Evolutionary conservation across 2,113 vertebrate genomes (phyloP), one percentile per base, ranked within the genome.

Genomic region (Pardalotus punctatus): DNA sequence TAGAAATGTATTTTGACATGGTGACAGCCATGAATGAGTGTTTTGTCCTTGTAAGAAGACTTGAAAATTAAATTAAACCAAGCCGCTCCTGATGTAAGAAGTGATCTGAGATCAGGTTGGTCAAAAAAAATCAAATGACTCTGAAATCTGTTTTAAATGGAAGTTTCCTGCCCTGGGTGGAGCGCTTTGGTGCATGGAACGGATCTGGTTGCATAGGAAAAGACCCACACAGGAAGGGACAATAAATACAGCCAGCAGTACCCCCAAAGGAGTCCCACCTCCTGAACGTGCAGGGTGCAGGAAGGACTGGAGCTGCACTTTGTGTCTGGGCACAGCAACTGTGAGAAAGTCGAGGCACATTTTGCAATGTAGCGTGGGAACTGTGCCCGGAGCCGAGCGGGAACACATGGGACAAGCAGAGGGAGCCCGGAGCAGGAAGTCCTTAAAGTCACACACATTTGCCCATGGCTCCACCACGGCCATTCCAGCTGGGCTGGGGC

Each of bases 281-380:
- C 93, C 80, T 58, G 87, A 12, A 2, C 82, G 61, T 66, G 58
- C 78, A 70, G 92, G 82, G 76, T 40, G 85, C 78, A 90, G 91
- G 81, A 65, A 66, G 69, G 65, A 5, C 70, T 15, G 43, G 38
- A 58, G 81, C 92, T 88, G 40, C 91, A 60, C 60, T 66, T 38
- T 56, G 87, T 28, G 80, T 72, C 71, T 16, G 35, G 73, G 67
- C 94, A 92, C 28, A 69, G 86, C 82, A 4, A 8, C 89, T 93
- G 93, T 86, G 95, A 93, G 93, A 96, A 94, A 85, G 80, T 71
- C 54, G 19, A 88, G 76, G 79, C 29, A 2, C 43, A 0, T 50
- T 82, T 20, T 79, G 84, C 61, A 47, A 10, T 5, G 56, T 7
- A 36, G 96, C 94, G 95, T 97, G 97, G 97, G 96, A 97, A 97